Base-by-base conservation (phyloP, 2,797 vertebrate genomes). In the Propithecus deckenii region DNA sequence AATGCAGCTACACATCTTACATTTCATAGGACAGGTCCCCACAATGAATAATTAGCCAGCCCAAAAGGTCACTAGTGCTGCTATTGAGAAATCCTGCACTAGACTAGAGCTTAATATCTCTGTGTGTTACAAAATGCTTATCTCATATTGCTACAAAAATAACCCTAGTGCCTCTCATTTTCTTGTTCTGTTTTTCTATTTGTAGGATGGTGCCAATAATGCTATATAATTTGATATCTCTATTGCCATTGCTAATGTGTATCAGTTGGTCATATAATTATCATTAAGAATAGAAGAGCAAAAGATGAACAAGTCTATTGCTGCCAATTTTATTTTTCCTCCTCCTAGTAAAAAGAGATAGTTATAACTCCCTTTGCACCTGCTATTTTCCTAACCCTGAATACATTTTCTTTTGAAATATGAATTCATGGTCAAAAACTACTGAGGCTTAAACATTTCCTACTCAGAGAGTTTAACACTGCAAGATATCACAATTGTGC, bases 271-370 rank as follows among this genome's bases (percentile, higher is more conserved):
- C 83, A 86, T 67, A 41, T 61, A 92, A 89, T 96, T 97, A 97
- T 95, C 88, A 96, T 95, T 94, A 81, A 85, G 83, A 95, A 97
- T 63, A 92, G 69, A 48, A 7, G 69, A 81, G 65, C 50, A 95
- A 75, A 92, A 96, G 96, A 91, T 74, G 96, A 97, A 96, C 96
- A 98, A 95, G 32, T 86, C 96, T 81, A 95, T 97, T 97, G 94
- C 96, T 84, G 91, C 87, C 97, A 97, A 97, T 89, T 97, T 96
- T 92, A 89, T 94, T 96, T 97, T 98, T 95, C 61, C 94, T 96
- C 46, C 71, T 92, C 76, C 91, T 96, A 97, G 96, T 98, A 98
- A 98, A 98, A 95, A 95, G 85, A 98, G 96, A 98, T 97, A 97
- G 96, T 98, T 98, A 96, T 67, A 98, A 98, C 95, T 98, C 83